Evolutionary conservation across 2,797 vertebrate species (phyloP), one percentile per base, ranked within the genome.

Genomic region (Hozukius guyotensis): DNA sequence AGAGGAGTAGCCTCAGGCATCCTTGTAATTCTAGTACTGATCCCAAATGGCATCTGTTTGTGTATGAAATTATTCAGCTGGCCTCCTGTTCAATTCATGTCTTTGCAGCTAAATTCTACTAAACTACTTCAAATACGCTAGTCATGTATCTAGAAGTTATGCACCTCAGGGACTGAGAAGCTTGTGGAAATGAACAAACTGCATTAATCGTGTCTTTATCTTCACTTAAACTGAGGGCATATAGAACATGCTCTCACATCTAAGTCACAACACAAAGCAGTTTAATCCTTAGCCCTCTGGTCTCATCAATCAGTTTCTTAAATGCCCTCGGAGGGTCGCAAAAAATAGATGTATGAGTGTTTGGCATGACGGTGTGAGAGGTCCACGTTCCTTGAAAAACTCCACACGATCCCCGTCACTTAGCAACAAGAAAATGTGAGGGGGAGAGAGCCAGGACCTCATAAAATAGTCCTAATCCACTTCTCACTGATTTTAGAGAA

Each of bases 351-450:
- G 34, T 34, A n/a, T 16, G 9, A 57, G 14, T 72, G 4, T 78
- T 52, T 68, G 42, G 64, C 46, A 25, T 29, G 38, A 53, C 67
- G 10, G 10, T 63, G 49, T 49, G 29, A 63, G 46, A 77, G 49
- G 70, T 75, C 55, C 32, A 31, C 31, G n/a, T 59, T 64, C 7
- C 38, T 64, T 63, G 25, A 79, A 61, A 78, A 69, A 20, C 56
- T 72, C 55, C 56, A 49, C 67, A 61, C 71, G 36, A 83, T 72
- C 31, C 42, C 27, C 2, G 55, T 89, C 71, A 78, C 83, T 81
- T 53, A 88, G 88, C 85, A 92, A 90, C 82, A 72, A 86, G 80
- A 79, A 62, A 55, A 74, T 34, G 31, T 81, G 46, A 82, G 32
- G 53, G 20, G 20, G 52, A 72, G 52, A 72, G 63, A 85, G 59